Base-by-base conservation (phyloP, 2,113 vertebrate species). In the Zosterops lateralis region DNA sequence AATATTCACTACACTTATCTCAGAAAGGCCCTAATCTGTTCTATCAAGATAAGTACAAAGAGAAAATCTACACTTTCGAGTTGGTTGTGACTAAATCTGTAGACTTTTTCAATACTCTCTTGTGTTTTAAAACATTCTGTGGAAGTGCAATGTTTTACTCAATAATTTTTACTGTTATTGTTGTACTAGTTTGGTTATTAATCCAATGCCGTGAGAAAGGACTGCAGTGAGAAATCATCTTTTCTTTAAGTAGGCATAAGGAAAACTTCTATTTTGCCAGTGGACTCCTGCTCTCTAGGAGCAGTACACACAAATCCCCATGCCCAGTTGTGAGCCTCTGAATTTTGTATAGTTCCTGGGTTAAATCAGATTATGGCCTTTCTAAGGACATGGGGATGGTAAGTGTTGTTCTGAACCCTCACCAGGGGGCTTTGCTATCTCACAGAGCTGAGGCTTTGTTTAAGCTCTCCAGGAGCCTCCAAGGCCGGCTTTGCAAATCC, bases 321-420 rank as follows among this genome's bases (percentile, higher is more conserved):
- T 0, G 1, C 34, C 45, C 29, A 12, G 32, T 0, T 31, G 29
- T 2, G 3, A 76, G 47, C 24, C 7, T 8, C 36, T 53, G 57
- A 71, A 42, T n/a, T 20, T 17, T 2, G 28, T 13, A 0, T 4
- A 10, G 38, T 21, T 85, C 29, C 12, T 4, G 20, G 34, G 36
- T 56, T 48, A 57, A n/a, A 32, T 17, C 14, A 8, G 53, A 38
- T n/a, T 15, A 31, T 17, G 29, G 34, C 38, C 34, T 50, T 86
- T 57, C 61, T 50, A 7, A 6, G 38, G 34, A 38, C 11, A 0
- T 44, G 58, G n/a, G 42, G n/a, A n/a, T 5, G 8, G 8, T 17
- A 47, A 29, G 18, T 56, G 9, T 12, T 78, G 54, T 16, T 53
- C 22, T 51, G 51, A 70, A 40, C 58, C 36, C 56, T 60, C n/a